Evolutionary conservation across 1,140 invertebrate genomes (phyloP), one percentile per base, ranked within the genome.

Genomic region (Polyergus mexicanus): DNA sequence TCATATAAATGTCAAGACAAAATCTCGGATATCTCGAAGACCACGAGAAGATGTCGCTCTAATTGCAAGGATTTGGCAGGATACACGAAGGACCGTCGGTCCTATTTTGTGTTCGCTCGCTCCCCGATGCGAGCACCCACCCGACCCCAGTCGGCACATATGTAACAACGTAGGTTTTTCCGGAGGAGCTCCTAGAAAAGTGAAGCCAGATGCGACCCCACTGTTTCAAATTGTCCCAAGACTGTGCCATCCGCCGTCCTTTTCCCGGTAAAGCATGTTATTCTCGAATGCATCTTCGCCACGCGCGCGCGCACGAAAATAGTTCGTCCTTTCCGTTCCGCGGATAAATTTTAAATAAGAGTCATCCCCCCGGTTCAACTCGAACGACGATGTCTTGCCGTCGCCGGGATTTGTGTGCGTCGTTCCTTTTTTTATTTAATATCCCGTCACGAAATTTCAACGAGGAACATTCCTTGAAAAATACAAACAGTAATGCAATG

Each of bases 271-370:
- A 54, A 41, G 54, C 76, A 41, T 32, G 51, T 71, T 72, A 71
- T 35, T 81, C 35, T 44, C 51, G 38, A 72, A 58, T 38, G 41
- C n/a, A 38, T 81, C 78, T 58, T 58, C 65, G 22, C 22, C 78
- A 44, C 63, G 32, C 62, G 32, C 62, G 60, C 47, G 28, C 78
- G 66, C 66, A 32, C 38, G 41, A 56, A 74, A 83, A 83, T 83
- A 83, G 78, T 83, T 47, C 19, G 38, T 60, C 54, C 25, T 68
- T 71, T 72, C 66, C 51, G 78, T 16, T 60, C 68, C 35, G 13
- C 25, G 54, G 68, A 83, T 83, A 83, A 83, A 83, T 83, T 83
- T 74, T 74, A 72, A 83, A 83, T 83, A 60, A 60, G 54, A 83
- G 78, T 47, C 68, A 83, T 83, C 44, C 44, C 44, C 44, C 78